Conservation (phyloP, 2,113 vertebrate genomes). For the Choloepus hoffmanni region DNA sequence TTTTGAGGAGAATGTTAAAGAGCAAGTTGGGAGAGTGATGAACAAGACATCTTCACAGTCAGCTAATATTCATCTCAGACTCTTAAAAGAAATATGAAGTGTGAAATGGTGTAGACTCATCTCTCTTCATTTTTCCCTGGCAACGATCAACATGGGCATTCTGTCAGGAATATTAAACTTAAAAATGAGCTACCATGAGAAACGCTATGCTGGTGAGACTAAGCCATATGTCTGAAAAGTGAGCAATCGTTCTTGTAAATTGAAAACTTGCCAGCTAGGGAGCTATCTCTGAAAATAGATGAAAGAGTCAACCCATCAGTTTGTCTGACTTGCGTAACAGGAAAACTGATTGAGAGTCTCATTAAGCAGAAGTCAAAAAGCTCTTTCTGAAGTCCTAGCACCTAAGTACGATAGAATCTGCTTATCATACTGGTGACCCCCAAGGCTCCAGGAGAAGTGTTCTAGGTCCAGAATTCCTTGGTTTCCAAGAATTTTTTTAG, state of each 20-base stretch:
- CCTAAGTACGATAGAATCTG: background rate
- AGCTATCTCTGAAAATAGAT: constrained; percentile 67
- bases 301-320: background rate
- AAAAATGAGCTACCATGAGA: constrained; percentile 60
- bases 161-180: constrained; percentile 68
- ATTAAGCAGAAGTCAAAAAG: background rate
- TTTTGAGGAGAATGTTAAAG: constrained; percentile 10
- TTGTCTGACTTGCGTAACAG: constrained; percentile 32
- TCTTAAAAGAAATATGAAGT: constrained; percentile 54
- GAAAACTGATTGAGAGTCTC: background rate
- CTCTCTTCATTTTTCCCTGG: constrained; percentile 21
- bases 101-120: background rate
- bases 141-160: constrained; percentile 45
- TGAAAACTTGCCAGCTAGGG: constrained; percentile 41
- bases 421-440: background rate
- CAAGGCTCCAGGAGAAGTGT: background rate
- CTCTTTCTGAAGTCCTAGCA: background rate
- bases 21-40: background rate
- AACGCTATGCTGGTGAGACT: background rate
- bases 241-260: constrained; percentile 55
- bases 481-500: background rate
- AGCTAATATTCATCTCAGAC: constrained; percentile 15
- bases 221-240: background rate
- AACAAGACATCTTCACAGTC: background rate
- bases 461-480: background rate